Conservation (phyloP, 2,888 invertebrate genomes). For the Dichetophora obliterata region DNA sequence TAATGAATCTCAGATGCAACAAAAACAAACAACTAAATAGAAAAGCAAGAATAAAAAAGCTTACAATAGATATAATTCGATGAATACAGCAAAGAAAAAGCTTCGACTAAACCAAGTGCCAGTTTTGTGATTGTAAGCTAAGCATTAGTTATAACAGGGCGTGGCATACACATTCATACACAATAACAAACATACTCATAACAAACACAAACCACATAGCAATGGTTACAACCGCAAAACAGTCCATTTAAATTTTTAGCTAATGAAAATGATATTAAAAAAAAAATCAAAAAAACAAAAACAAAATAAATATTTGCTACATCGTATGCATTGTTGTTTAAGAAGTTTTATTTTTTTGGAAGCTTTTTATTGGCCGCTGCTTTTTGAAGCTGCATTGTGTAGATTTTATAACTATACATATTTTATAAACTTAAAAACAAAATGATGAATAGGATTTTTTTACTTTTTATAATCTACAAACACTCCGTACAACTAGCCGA, state of each 20-base stretch:
- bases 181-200: neutral
- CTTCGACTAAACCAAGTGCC: conserved; percentile 35
- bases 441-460: neutral
- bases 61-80: neutral
- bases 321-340: neutral
- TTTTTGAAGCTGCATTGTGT: conserved; percentile 24
- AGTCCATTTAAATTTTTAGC: conserved; percentile 34
- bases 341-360: conserved; percentile 18
- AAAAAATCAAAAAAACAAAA: neutral
- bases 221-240: neutral
- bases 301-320: neutral
- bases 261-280: neutral
- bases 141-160: conserved; percentile 23
- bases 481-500: neutral
- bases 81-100: neutral
- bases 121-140: conserved; percentile 46
- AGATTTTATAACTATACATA: conserved; percentile 31
- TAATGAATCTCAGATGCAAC: conserved; percentile 10
- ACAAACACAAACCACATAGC: neutral
- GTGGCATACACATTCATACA: conserved; percentile 28
- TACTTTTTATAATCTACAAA: neutral
- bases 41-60: conserved; percentile 7
- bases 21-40: conserved; percentile 36
- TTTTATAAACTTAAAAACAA: conserved; percentile 1
- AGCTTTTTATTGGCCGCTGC: conserved; percentile 22